These are phyloP conservation scores for Biston stratarius DNA, from an alignment of 2,888 invertebrate species.

Conservation along the genomic window DNA sequence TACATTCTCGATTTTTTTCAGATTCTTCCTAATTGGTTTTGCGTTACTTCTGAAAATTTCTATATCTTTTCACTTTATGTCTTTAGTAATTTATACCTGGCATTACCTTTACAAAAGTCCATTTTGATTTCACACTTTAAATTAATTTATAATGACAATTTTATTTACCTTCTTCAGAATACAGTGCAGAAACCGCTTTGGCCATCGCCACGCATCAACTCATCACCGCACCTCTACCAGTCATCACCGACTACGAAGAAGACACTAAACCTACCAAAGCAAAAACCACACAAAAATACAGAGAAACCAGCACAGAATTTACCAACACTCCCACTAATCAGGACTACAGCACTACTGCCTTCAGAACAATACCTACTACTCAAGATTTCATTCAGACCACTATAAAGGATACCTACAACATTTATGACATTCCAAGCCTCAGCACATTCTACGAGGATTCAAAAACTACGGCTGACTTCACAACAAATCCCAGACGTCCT, in stretches of 20 bases:
- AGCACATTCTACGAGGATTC: conserved; percentile 41
- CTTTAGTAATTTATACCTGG: neutral
- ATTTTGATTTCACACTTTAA: neutral
- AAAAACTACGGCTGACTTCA: conserved; percentile 36
- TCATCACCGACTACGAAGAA: conserved; percentile 69
- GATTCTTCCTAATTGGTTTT: conserved; percentile 1
- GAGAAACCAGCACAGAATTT: conserved; percentile 69
- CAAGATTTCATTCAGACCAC: conserved; percentile 58
- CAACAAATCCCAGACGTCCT: conserved; percentile 33
- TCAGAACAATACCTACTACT: conserved; percentile 48
- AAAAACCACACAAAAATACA: conserved; percentile 66
- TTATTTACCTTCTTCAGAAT: conserved; percentile 58
- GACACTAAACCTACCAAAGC: conserved; percentile 58
- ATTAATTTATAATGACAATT: neutral
- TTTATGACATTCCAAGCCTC: conserved; percentile 51
- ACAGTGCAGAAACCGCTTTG: conserved; percentile 76
- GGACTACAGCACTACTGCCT: conserved; percentile 70
- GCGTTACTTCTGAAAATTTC: neutral
- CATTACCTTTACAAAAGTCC: neutral
- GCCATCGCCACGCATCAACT: conserved; percentile 82
- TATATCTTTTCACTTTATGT: too few species aligned
- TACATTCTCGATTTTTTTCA: neutral
- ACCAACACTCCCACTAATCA: conserved; percentile 58
- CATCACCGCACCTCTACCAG: conserved; percentile 76
- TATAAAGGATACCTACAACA: conserved; percentile 53